These are phyloP conservation scores for Caenorhabditis japonica DNA, from an alignment of 2,888 invertebrate genomes.

Conservation along the genomic window DNA sequence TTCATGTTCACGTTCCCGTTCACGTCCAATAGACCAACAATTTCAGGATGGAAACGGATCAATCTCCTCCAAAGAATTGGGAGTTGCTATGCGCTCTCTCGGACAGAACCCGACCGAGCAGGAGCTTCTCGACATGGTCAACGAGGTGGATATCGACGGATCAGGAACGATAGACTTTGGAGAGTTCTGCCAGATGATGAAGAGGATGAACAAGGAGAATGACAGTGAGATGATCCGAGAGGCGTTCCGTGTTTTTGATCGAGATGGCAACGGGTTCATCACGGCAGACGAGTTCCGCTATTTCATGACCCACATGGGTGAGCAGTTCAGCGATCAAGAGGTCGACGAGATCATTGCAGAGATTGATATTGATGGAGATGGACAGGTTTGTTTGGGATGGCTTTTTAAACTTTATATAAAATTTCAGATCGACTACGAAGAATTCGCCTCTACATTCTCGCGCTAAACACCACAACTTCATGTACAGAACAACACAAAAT, in stretches of 20 bases:
- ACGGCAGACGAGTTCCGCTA: constrained; percentile 77
- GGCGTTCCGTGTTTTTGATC: constrained; percentile 77
- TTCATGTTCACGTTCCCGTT: neutral
- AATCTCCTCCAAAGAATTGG: constrained; percentile 78
- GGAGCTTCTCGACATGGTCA: constrained; percentile 77
- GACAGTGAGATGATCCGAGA: constrained; percentile 77
- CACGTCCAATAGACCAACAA: neutral
- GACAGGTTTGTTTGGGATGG: constrained; percentile 66
- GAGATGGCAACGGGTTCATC: constrained; percentile 77
- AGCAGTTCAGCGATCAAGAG: constrained; percentile 77
- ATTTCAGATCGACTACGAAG: constrained; percentile 76
- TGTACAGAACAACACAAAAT: constrained; percentile 38
- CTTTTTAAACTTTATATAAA: neutral
- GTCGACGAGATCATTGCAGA: constrained; percentile 77
- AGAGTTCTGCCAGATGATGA: constrained; percentile 78
- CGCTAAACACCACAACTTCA: constrained; percentile 46
- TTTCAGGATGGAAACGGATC: constrained; percentile 77
- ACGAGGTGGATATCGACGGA: constrained; percentile 77
- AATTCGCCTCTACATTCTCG: constrained; percentile 70
- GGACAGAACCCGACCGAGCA: constrained; percentile 79
- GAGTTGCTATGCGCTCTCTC: constrained; percentile 78
- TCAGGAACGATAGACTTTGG: constrained; percentile 76
- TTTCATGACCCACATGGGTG: constrained; percentile 77
- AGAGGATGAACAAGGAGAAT: constrained; percentile 77
- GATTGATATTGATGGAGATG: constrained; percentile 77